Percentiles rank a stretch among this genome's conserved stretches.
Conservation (phyloP, 2,888 invertebrate species). For the Aporophyla lueneburgensis region DNA sequence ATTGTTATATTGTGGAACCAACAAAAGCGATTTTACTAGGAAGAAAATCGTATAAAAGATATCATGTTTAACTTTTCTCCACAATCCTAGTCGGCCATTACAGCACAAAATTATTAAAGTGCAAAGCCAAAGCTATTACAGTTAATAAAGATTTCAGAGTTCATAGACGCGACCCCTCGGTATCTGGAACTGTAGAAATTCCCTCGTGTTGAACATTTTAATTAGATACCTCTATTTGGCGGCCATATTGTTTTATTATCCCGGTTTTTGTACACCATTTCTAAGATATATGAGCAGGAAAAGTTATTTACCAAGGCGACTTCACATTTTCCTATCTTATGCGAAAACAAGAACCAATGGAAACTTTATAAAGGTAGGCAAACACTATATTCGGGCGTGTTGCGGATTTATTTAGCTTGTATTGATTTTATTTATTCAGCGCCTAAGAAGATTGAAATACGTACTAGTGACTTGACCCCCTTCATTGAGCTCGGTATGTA, state of each 20-base stretch:
- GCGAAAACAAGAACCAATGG: slow-evolving; percentile 66
- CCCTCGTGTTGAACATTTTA: slow-evolving; percentile 47
- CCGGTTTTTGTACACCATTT: slow-evolving; percentile 51
- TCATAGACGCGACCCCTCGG: slow-evolving; percentile 33
- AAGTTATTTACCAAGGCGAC: slow-evolving; percentile 69
- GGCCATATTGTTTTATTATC: slow-evolving; percentile 65
- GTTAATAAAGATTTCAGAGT: slow-evolving; percentile 49
- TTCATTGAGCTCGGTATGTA: slow-evolving; percentile 38
- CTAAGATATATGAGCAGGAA: slow-evolving; percentile 60
- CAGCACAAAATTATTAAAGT: slow-evolving; percentile 43
- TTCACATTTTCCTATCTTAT: slow-evolving; percentile 63
- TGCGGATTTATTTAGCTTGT: slow-evolving; percentile 65
- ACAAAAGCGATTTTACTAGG: slow-evolving; percentile 25
- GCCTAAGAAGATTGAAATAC: slow-evolving; percentile 62
- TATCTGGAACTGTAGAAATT: slow-evolving; percentile 43
- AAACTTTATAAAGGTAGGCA: slow-evolving; percentile 56
- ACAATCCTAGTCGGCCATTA: slow-evolving; percentile 23
- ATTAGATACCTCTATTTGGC: slow-evolving; percentile 55
- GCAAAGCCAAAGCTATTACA: slow-evolving; percentile 47
- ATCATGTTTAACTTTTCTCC: slow-evolving; percentile 24
- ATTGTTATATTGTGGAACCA: slow-evolving; percentile 37
- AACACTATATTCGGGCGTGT: slow-evolving; percentile 50
- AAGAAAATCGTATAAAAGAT: slow-evolving; percentile 33
- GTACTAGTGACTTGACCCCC: slow-evolving; percentile 48
- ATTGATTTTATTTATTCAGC: slow-evolving; percentile 69